These are phyloP conservation scores for Luscinia megarhynchos DNA, from an alignment of 2,797 vertebrate species.

Conservation along the genomic window DNA sequence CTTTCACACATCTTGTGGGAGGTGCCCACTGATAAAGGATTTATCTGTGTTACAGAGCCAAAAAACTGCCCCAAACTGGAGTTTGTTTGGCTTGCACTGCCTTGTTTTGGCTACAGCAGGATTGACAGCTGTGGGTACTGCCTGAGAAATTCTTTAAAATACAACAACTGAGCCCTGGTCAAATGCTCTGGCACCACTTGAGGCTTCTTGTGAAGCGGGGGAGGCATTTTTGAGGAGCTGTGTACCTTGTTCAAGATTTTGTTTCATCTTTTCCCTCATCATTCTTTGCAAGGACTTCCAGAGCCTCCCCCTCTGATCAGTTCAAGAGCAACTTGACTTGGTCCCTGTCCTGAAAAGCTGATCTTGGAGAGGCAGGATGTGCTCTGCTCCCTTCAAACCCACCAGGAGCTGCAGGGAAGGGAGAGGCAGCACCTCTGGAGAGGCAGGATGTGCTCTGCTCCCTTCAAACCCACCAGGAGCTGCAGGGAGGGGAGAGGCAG, in stretches of 20 bases:
- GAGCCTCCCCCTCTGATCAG: background rate
- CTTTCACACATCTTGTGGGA: background rate
- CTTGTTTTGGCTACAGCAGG: slow-evolving; percentile 22
- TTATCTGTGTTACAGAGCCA: background rate
- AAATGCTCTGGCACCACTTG: background rate
- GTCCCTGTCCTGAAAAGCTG: background rate
- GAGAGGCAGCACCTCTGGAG: no score
- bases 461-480: no score
- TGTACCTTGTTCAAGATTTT: background rate
- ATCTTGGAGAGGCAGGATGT: background rate
- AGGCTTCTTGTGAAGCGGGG: background rate
- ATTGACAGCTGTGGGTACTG: background rate
- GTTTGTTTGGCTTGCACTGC: background rate
- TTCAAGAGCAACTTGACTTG: background rate
- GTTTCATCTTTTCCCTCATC: background rate
- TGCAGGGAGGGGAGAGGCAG: no score
- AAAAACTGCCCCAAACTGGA: background rate
- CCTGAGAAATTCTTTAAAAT: background rate
- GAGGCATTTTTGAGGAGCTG: background rate
- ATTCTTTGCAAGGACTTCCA: background rate
- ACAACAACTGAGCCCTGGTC: background rate
- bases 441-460: no score
- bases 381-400: background rate
- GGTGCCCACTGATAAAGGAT: background rate
- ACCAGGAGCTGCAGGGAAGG: background rate